Evolutionary conservation across 2,888 invertebrate species (phyloP).

Genomic region (Thumatha senex): DNA sequence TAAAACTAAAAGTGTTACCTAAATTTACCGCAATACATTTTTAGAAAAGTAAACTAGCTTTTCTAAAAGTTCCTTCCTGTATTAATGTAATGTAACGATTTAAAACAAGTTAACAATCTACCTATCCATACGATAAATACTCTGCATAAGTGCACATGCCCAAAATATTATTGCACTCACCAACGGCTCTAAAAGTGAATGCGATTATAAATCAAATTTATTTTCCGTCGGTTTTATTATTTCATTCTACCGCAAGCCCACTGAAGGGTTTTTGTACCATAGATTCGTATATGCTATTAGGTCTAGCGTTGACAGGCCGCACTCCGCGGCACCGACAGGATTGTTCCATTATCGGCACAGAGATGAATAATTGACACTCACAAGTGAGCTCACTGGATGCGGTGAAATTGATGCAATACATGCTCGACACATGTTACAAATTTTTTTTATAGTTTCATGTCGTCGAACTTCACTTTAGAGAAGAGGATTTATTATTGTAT

Average conservation of each 20-base stretch:
- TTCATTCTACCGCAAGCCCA: conserved; percentile 21
- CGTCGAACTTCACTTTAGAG: conserved; percentile 2
- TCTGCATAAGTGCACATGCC: too few species aligned
- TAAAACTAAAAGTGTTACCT: too few species aligned
- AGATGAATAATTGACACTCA: conserved; percentile 75
- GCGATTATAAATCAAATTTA: conserved; percentile 5
- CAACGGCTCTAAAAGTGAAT: not conserved
- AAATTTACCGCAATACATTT: too few species aligned
- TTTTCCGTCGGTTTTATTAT: conserved; percentile 15
- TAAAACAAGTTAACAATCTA: too few species aligned
- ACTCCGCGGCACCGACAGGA: conserved; percentile 70
- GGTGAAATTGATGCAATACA: conserved; percentile 37
- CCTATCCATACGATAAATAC: too few species aligned
- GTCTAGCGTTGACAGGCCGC: conserved; percentile 72
- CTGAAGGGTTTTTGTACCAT: conserved; percentile 57
- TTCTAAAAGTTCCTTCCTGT: too few species aligned
- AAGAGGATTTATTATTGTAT: conserved; percentile 1
- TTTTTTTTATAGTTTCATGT: conserved; percentile 21
- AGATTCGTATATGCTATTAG: conserved; percentile 62
- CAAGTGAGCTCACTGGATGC: conserved; percentile 61
- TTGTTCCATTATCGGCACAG: conserved; percentile 78
- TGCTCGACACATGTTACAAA: conserved; percentile 23
- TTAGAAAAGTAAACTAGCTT: too few species aligned
- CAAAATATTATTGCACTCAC: too few species aligned
- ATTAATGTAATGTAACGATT: too few species aligned